Evolutionary conservation across 2,797 vertebrate genomes (phyloP), one percentile per base, ranked within the genome.

Genomic region (Lepilemur septentrionalis): DNA sequence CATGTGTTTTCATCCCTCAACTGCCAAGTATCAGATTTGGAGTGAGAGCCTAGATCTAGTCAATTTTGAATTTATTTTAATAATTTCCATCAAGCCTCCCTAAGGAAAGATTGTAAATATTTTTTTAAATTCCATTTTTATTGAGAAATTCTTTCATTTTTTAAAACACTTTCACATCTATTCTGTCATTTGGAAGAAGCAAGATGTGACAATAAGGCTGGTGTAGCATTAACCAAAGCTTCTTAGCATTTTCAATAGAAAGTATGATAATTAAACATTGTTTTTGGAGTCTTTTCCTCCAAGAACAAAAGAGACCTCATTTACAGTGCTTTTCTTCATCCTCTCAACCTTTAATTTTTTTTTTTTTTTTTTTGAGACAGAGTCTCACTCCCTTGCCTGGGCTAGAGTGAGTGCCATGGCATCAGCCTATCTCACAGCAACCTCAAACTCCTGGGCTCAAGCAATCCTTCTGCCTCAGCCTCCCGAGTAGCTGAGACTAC

Each of bases 1-100:
- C 55, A 82, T 5, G 22, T 38, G 28, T 84, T 83, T 95, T 92
- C 9, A 22, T 84, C 72, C 79, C 46, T 57, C 30, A 23, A 50
- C n/a, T 73, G 46, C 28, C 59, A 63, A 65, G 25, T 52, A 48
- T 57, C 46, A 84, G 55, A 89, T 92, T 70, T 81, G 78, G 35
- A 94, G 84, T 41, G n/a, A 88, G 72, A 89, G 72, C 30, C 70
- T 72, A 48, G 41, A 72, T 61, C n/a, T 48, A 41, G 32, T 22
- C 4, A 25, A 35, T 88, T 96, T 91, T 83, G 32, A 57, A n/a
- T 79, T 83, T n/a, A 83, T 96, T 83, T 90, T 50, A 76, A 38
- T 67, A 75, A 7, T 72, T 80, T 79, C 32, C 28, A 7, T 86
- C 28, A 94, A 88, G 35, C 61, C 38, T 15, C 28, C 46, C n/a